Evolutionary conservation across 2,113 vertebrate genomes (phyloP), one percentile per base, ranked within the genome.

Genomic region (Progne subis): DNA sequence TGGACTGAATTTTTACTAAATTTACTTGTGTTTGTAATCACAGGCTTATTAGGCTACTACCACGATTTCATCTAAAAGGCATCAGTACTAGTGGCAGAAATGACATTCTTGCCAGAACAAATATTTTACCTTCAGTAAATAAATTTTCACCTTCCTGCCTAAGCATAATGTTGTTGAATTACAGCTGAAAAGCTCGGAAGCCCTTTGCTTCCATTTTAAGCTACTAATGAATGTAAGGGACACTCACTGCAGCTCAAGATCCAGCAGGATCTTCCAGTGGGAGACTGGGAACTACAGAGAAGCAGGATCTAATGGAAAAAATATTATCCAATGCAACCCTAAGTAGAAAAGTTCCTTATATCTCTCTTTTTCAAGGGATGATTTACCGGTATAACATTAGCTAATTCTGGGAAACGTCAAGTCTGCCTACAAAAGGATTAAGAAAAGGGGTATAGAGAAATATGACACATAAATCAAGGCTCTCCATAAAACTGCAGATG

Each of bases 41-140:
- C 8, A 60, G 55, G 28, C 68, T 90, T 63, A 71, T 31, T 71
- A 95, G 60, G 28, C 65, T 92, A 32, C 68, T 88, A 97, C 85
- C 90, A 92, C 83, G 92, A 70, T 61, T 71, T 75, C 76, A 83
- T 84, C 56, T 64, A 68, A 90, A 86, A 81, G 44, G 14, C n/a
- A 1, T 47, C 50, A 80, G 68, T 32, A 53, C n/a, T 26, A 47
- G 64, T 72, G 76, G 76, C 76, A 96, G 83, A 88, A 96, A 67
- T n/a, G 50, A 79, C 41, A 53, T 70, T 78, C 44, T 92, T 52
- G 85, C 93, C 93, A 96, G 92, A 88, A 49, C 20, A 94, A 96
- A 88, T 94, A 95, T 92, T 93, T 94, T 67, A 81, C 60, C 93
- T 74, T 90, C 68, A 94, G 85, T 95, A 96, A 93, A 96, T 92